These are phyloP conservation scores for Caenorhabditis tropicalis DNA, from an alignment of 1,140 invertebrate species.

Conservation along the genomic window DNA sequence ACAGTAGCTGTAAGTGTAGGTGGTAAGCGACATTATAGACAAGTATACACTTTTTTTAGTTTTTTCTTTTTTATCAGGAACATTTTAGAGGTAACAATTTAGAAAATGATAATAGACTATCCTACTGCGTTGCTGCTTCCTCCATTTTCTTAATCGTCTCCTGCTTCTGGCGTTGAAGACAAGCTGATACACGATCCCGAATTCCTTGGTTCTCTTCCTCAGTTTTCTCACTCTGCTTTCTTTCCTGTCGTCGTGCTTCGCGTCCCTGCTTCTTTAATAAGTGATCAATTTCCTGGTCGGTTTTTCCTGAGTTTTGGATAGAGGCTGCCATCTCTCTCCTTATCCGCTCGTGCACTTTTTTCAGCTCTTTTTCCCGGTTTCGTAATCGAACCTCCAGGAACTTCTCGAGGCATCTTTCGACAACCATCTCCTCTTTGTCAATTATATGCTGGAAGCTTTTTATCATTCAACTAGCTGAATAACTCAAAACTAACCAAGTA, in stretches of 20 bases:
- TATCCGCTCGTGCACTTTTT: neutral
- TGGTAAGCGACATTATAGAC: too few relatives aligned
- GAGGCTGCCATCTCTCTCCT: neutral
- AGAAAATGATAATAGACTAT: too few relatives aligned
- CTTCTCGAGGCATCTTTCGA: neutral
- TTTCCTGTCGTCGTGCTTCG: neutral
- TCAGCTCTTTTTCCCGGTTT: neutral
- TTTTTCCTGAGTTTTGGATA: neutral
- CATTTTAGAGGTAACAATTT: too few relatives aligned
- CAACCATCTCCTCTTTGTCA: neutral
- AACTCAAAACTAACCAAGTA: neutral
- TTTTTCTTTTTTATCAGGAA: too few relatives aligned
- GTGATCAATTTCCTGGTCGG: neutral
- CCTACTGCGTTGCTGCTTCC: too few relatives aligned
- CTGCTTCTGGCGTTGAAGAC: neutral
- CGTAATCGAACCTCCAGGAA: neutral
- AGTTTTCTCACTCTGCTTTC: neutral
- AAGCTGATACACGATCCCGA: neutral
- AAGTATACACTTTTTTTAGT: too few relatives aligned
- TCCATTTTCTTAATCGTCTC: neutral
- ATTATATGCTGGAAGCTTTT: neutral
- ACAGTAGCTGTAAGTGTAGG: too few relatives aligned
- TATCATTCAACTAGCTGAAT: neutral
- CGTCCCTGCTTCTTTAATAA: neutral
- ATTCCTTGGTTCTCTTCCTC: neutral